These are phyloP conservation scores for Monopterus albus DNA, from an alignment of 2,113 vertebrate genomes.

Conservation along the genomic window DNA sequence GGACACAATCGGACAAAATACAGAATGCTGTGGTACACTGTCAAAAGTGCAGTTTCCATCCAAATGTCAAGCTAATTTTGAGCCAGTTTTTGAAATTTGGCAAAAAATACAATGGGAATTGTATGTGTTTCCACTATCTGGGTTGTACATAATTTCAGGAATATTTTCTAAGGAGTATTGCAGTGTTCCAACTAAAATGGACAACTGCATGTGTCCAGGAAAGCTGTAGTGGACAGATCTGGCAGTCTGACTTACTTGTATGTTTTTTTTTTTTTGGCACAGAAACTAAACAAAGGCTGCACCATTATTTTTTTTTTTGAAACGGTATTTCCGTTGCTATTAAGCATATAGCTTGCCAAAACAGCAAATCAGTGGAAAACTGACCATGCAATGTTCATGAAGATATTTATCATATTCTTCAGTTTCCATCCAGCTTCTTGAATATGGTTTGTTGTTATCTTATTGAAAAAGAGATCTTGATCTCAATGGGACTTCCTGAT, in stretches of 20 bases:
- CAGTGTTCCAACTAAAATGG: background rate
- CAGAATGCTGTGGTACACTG: background rate
- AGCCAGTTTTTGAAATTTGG: constrained; percentile 27
- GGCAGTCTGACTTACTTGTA: background rate
- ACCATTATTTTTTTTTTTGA: constrained; percentile 2
- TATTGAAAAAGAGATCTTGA: too few relatives aligned
- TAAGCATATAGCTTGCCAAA: background rate
- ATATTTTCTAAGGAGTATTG: background rate
- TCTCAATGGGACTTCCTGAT: too few relatives aligned
- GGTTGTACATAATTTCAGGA: background rate
- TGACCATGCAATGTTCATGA: background rate
- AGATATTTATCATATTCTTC: background rate
- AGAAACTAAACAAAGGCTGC: background rate
- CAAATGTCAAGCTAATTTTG: constrained; percentile 19
- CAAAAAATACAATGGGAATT: constrained; percentile 8
- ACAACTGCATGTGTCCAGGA: background rate
- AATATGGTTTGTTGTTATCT: background rate
- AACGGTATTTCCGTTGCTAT: too few relatives aligned
- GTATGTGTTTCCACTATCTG: background rate
- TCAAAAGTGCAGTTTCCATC: constrained; percentile 7
- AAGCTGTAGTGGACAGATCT: background rate
- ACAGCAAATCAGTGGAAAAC: background rate
- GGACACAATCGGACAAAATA: background rate
- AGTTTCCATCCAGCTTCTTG: background rate
- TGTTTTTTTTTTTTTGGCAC: background rate